These are phyloP conservation scores for Acipenser transmontanus DNA, from an alignment of 2,797 vertebrate genomes.

Conservation along the genomic window DNA sequence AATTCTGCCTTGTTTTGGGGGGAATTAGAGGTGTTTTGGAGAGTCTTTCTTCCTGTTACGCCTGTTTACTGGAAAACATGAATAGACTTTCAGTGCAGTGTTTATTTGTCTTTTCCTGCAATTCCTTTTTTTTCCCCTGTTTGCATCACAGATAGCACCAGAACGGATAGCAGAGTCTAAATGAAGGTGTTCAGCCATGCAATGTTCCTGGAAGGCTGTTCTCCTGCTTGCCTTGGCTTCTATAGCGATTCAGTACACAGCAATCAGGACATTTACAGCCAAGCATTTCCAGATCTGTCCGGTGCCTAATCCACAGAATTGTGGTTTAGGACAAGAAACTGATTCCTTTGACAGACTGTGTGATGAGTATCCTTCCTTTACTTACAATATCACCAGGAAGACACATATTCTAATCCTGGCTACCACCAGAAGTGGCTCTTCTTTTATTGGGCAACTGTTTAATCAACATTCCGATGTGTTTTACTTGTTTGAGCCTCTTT, in stretches of 20 bases:
- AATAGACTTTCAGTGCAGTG: slow-evolving; percentile 17
- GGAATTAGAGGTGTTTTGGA: slow-evolving; percentile 3
- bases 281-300: slow-evolving; percentile 87
- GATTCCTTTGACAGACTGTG: slow-evolving; percentile 74
- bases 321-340: slow-evolving; percentile 67
- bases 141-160: slow-evolving; percentile 24
- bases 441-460: slow-evolving; percentile 88
- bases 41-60: slow-evolving; percentile 12
- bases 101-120: slow-evolving; percentile 7
- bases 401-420: slow-evolving; percentile 86
- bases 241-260: slow-evolving; percentile 92
- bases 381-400: slow-evolving; percentile 73
- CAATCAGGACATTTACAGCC: slow-evolving; percentile 88
- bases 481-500: slow-evolving; percentile 92
- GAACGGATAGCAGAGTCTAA: slow-evolving; percentile 48
- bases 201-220: slow-evolving; percentile 97
- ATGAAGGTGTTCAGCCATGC: slow-evolving; percentile 93
- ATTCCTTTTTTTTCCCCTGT: slow-evolving; percentile 14
- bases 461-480: slow-evolving; percentile 92
- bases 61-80: slow-evolving; percentile 20
- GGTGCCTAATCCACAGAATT: slow-evolving; percentile 70
- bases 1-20: slow-evolving; percentile 3
- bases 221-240: slow-evolving; percentile 90
- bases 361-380: slow-evolving; percentile 73
- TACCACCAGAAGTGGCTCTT: slow-evolving; percentile 87